Evolutionary conservation across 2,888 invertebrate species (phyloP), one percentile per base, ranked within the genome.

Genomic region (Serrognathus titanus): DNA sequence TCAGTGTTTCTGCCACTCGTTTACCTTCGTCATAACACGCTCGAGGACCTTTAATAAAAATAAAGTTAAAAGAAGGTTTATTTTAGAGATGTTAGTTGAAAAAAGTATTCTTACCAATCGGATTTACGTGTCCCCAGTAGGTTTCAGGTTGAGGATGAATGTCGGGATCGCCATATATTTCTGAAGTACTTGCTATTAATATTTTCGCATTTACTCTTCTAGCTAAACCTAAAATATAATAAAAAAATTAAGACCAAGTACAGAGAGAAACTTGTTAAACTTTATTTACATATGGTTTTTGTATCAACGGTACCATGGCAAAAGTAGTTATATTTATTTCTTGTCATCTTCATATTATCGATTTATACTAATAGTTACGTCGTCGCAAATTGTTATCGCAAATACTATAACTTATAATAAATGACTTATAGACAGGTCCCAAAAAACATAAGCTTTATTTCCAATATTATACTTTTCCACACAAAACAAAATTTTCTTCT

Each of bases 21-120:
- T 99, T 99, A n/a, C 97, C 98, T 80, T 99, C 99, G 74, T 99
- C 99, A 71, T 99, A 99, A 77, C 99, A 99, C 0, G 98, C 95
- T 56, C 99, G 81, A 0, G 94, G 94, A 1, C 94, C 91, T 89
- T 69, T 70, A 76, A 59, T 53, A 57, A 12, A 45, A 12, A 12
- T 11, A 12, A 40, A 13, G 13, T 12, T 40, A 12, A 20, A 45
- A 12, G 13, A 45, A 45, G n/a, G 20, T 12, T 45, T 45, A 31
- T 31, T n/a, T 5, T 6, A 31, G 24, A 31, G 24, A 7, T 31
- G 7, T 7, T 31, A 5, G 24, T 2, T 7, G 1, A 31, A 31
- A 31, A 31, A 31, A 31, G 24, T 31, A 1, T 31, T 31, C 6
- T 7, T 77, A 86, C 90, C 94, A 69, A 99, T 97, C 6, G 98